Percentiles rank a stretch among this genome's conserved stretches.
These are phyloP conservation scores for Asbolus verrucosus DNA, from an alignment of 1,140 invertebrate genomes.

Conservation along the genomic window DNA sequence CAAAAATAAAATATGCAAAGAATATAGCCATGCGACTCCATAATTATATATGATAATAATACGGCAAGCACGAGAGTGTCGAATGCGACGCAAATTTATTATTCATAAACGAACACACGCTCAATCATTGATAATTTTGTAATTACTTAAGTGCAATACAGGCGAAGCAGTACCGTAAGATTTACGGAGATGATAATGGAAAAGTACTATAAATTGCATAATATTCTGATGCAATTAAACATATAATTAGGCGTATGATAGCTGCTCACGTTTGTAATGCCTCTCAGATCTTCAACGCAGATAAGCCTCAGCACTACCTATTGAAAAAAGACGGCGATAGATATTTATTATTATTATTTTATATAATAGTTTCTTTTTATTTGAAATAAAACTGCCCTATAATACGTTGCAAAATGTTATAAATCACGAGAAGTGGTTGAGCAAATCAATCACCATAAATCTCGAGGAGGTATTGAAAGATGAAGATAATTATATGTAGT, in stretches of 20 bases:
- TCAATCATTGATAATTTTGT: constrained; percentile 5
- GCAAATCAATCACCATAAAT: constrained; percentile 35
- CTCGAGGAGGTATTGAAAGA: constrained; percentile 25
- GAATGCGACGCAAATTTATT: not conserved
- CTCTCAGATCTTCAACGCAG: constrained; percentile 7
- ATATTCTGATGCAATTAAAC: constrained; percentile 32
- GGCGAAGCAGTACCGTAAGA: constrained; percentile 3
- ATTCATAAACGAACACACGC: not conserved
- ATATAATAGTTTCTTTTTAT: constrained; percentile 14
- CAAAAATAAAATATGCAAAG: constrained; percentile 17
- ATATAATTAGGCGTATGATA: constrained; percentile 34
- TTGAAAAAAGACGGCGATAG: constrained; percentile 16
- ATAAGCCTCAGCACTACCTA: not conserved
- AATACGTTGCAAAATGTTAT: constrained; percentile 8
- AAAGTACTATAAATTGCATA: constrained; percentile 24
- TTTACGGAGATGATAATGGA: constrained; percentile 10
- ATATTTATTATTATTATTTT: constrained; percentile 28
- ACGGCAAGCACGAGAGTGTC: not conserved
- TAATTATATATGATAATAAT: constrained; percentile 20
- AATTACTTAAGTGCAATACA: not conserved
- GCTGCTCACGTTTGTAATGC: constrained; percentile 17
- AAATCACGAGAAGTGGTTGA: constrained; percentile 17
- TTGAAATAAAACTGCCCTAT: not conserved
- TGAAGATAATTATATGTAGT: constrained; percentile 19
- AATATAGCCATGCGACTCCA: not conserved